Evolutionary conservation across 1,140 invertebrate genomes (phyloP).

Genomic region (Drosophila lacteicornis): DNA sequence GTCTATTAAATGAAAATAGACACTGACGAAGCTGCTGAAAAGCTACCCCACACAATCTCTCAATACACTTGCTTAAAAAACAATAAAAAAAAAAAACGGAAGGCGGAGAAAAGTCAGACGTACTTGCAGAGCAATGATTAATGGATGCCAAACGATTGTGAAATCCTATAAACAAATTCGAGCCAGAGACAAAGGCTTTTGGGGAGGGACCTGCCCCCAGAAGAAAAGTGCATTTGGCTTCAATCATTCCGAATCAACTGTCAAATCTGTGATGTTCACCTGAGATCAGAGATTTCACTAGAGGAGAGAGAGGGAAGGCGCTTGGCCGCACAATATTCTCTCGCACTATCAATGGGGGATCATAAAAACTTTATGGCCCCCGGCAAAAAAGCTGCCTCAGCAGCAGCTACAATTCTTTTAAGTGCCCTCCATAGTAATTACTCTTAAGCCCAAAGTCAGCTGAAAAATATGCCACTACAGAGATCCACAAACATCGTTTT

Average conservation of each 20-base stretch:
- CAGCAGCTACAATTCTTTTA: constrained; percentile 70
- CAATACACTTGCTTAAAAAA: constrained; percentile 63
- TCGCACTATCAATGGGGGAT: constrained; percentile 75
- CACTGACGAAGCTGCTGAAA: constrained; percentile 60
- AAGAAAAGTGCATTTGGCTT: constrained; percentile 72
- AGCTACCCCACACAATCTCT: constrained; percentile 9
- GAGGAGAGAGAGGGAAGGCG: constrained; percentile 1
- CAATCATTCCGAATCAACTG: constrained; percentile 73
- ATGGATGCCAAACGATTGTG: constrained; percentile 74
- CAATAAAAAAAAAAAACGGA: constrained; percentile 55
- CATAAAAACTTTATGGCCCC: constrained; percentile 82
- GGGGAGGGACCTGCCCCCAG: constrained; percentile 2
- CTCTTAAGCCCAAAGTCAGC: constrained; percentile 75
- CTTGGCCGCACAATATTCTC: constrained; percentile 56
- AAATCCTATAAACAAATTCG: constrained; percentile 72
- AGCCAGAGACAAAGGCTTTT: constrained; percentile 42
- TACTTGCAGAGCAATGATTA: constrained; percentile 59
- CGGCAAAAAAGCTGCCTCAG: constrained; percentile 52
- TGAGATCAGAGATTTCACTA: constrained; percentile 7
- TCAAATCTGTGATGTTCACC: constrained; percentile 64
- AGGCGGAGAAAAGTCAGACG: constrained; percentile 19
- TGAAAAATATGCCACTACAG: constrained; percentile 72
- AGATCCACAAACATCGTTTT: constrained; percentile 58
- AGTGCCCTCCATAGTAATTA: constrained; percentile 78
- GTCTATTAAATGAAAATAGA: constrained; percentile 79